These are phyloP conservation scores for Spinus pinus DNA, from an alignment of 2,797 vertebrate genomes.

Conservation along the genomic window DNA sequence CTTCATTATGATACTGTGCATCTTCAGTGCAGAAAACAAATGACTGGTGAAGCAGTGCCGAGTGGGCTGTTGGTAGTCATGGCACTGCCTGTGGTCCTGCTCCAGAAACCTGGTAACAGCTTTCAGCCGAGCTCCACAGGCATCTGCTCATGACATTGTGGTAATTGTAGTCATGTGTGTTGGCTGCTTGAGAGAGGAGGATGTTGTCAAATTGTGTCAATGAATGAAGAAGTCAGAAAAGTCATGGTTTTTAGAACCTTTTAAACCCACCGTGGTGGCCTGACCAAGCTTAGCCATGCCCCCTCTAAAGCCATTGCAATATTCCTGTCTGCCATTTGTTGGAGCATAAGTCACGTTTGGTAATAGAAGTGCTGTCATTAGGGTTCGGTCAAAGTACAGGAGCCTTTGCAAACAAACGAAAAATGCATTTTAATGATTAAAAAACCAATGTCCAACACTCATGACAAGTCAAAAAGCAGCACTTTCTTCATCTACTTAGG, in stretches of 20 bases:
- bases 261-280: accelerated
- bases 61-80: too few species aligned
- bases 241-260: not conserved
- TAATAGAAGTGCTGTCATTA: not conserved
- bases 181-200: not conserved
- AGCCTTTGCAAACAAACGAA: not conserved
- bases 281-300: not conserved
- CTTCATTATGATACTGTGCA: not conserved
- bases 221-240: not conserved
- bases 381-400: not conserved
- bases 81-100: not conserved
- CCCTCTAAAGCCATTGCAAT: not conserved
- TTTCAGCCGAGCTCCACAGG: not conserved
- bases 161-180: not conserved
- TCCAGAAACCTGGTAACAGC: accelerated
- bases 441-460: not conserved
- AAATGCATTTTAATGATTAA: not conserved
- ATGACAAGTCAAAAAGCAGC: not conserved
- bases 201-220: not conserved
- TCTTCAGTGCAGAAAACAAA: not conserved
- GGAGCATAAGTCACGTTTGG: not conserved
- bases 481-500: not conserved
- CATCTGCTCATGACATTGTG: not conserved
- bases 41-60: not conserved
- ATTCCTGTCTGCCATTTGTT: not conserved